Base-by-base conservation (phyloP, 2,888 invertebrate genomes). In the Synanthedon formicaeformis region DNA sequence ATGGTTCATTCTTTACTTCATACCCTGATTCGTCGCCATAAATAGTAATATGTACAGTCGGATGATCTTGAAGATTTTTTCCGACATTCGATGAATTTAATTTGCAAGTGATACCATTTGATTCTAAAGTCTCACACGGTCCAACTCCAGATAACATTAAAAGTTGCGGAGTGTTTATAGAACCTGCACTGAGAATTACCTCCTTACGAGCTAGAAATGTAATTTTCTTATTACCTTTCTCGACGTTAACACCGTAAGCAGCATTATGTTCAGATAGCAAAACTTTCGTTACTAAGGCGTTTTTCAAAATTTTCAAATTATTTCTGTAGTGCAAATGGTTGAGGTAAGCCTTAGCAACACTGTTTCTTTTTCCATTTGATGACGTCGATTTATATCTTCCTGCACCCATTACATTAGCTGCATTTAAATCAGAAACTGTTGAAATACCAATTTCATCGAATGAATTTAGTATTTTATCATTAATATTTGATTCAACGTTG, bases 1-100 rank as follows among this genome's bases (percentile, higher is more conserved):
- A 52, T 13, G 4, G 45, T 45, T 45, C 45, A 40, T 53, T 49
- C 16, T 75, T 66, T 0, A 64, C 59, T 0, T 62, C 57, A 40
- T 66, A 58, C 10, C 58, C 59, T 4, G 87, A 68, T 34, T 66
- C 60, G 53, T 75, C 60, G 2, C 65, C 75, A 49, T 66, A 77
- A 16, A 89, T 62, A 0, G 73, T 64, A 0, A 88, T 52, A 4
- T 84, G 85, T 16, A 81, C 60, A 16, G 68, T 64, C 16, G 75
- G 63, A 62, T 90, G 90, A 57, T 90, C 90, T 61, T 89, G 88
- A 12, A 90, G 73, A 65, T 89, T 88, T 56, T 77, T 62, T 0
- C 90, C 90, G 0, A 90, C 90, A 1, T 73, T 82, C 0, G 78
- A 75, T 3, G 75, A 76, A 58, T 89, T 69, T n/a, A 77, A 64